Conservation (phyloP, 53 echinoderm and acorn worm species). For the Stichopus horrens region DNA sequence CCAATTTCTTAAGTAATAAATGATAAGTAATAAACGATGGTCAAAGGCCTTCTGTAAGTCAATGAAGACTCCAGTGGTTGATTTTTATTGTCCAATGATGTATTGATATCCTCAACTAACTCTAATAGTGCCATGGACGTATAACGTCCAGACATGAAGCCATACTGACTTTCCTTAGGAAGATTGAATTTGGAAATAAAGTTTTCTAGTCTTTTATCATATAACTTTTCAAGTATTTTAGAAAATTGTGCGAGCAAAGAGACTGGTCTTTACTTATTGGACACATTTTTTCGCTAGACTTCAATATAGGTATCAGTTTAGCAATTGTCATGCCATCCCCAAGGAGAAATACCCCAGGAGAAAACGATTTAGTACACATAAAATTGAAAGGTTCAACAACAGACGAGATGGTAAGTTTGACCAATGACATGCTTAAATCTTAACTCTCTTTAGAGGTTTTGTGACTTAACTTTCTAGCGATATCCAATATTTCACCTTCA, state of each 20-base stretch:
- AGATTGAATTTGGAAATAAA: background rate
- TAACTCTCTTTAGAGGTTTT: too few species aligned
- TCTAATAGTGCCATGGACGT: slow-evolving; percentile 4
- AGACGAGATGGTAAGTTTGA: too few species aligned
- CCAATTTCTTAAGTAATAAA: background rate
- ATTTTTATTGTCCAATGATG: slow-evolving; percentile 5
- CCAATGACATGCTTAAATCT: too few species aligned
- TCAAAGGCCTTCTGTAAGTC: slow-evolving; percentile 11
- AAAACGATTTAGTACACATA: too few species aligned
- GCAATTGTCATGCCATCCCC: background rate
- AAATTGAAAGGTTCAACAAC: too few species aligned
- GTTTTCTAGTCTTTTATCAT: too few species aligned
- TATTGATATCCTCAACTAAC: background rate
- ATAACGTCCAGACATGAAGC: slow-evolving; percentile 31
- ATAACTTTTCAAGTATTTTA: too few species aligned
- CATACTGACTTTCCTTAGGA: slow-evolving; percentile 46
- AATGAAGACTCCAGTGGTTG: slow-evolving; percentile 1
- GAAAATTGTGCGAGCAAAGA: too few species aligned
- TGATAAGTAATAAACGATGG: background rate
- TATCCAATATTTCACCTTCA: too few species aligned
- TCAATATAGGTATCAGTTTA: background rate
- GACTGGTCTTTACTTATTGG: background rate
- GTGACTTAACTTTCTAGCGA: too few species aligned
- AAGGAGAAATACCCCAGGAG: too few species aligned
- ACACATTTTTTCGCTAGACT: background rate